Base-by-base conservation (phyloP, 2,113 vertebrate species). In the Numida meleagris region DNA sequence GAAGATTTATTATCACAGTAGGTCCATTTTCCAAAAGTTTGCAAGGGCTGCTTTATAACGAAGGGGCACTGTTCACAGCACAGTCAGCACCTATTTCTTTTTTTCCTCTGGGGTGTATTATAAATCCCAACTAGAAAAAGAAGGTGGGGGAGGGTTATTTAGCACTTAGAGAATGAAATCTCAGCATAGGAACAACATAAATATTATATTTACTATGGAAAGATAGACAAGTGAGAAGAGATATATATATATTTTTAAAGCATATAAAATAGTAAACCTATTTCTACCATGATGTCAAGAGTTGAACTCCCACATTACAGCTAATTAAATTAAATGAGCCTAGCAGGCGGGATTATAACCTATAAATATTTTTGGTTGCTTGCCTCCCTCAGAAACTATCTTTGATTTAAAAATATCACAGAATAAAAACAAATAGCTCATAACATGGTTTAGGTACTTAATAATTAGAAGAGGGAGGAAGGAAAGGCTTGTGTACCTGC, bases 1-100 rank as follows among this genome's bases (percentile, higher is more conserved):
- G 71, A 92, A 96, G 94, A 95, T 97, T 98, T 97, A 97, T 96
- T 93, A 86, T 95, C 89, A 61, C 91, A 53, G 16, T 86, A 80
- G 63, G 88, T 74, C 75, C 46, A 80, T 94, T 95, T 89, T 93
- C 94, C 65, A 45, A 90, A 90, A 89, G 46, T 91, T 90, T 94
- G 93, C 93, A 94, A 79, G 72, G 73, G 33, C 43, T 82, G 78
- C 58, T 95, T 83, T 57, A 87, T 97, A 93, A 92, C 76, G 93
- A 93, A 95, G 93, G 70, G 51, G 38, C 81, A 57, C 88, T 74
- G 45, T 83, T 97, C 93, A 85, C 81, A 89, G 75, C 42, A 45
- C 66, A 94, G 62, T 68, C 67, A 84, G 42, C 33, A 89, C 40
- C 84, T 92, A 70, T n/a, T 89, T 55, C 86, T 96, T 96, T 77